Conservation (phyloP, 2,113 vertebrate species). For the Turnix velox region DNA sequence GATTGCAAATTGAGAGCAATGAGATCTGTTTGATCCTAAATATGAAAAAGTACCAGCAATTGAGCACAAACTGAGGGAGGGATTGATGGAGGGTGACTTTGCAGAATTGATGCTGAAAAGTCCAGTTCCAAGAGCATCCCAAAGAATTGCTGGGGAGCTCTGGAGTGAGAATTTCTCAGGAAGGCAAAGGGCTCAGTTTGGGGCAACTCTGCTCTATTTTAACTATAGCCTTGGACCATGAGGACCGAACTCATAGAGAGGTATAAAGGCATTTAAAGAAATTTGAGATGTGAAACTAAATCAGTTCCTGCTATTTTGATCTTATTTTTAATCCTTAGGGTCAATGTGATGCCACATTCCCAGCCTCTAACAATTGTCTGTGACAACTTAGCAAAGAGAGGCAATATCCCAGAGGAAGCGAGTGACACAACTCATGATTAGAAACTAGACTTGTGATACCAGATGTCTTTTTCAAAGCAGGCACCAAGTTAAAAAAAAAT, state of each 20-base stretch:
- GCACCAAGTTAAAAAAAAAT: neutral
- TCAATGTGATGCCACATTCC: neutral
- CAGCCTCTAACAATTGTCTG: neutral
- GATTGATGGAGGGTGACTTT: conserved; percentile 1
- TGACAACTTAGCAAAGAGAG: neutral
- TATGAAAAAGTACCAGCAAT: neutral
- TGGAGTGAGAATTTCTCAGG: neutral
- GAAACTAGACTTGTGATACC: neutral
- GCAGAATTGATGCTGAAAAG: neutral
- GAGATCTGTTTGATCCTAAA: neutral
- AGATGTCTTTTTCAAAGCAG: neutral
- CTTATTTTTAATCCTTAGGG: neutral
- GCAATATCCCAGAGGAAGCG: neutral
- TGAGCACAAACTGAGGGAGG: neutral
- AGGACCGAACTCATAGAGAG: neutral
- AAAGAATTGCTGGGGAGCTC: neutral
- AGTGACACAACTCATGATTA: accelerated
- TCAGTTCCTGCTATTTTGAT: neutral
- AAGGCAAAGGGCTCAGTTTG: neutral
- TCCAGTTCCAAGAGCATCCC: neutral
- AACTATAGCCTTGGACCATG: neutral
- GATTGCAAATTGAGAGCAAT: neutral
- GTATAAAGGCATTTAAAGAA: neutral
- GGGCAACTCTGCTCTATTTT: neutral
- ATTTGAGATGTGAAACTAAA: neutral